A percentile compares a stretch with the other conserved stretches of the same genome.
Conservation (phyloP, 92 coral and sea anemone genomes). For the Epizoanthus stellaris region DNA sequence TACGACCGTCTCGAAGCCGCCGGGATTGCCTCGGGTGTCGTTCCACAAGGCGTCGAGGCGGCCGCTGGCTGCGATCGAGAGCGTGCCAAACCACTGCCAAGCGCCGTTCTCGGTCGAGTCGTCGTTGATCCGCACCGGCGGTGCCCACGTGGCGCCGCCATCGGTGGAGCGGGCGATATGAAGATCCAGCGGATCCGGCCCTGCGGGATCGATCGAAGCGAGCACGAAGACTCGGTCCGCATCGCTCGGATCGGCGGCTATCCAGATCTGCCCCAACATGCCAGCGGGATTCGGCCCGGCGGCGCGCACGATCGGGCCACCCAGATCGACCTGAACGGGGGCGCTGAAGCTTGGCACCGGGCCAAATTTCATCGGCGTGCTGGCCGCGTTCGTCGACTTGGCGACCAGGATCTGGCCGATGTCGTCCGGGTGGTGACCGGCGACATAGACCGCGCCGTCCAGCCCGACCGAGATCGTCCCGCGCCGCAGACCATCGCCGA, state of each 20-base stretch:
- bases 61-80: not conserved
- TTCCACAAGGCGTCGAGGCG: not conserved
- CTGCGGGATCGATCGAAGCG: no score
- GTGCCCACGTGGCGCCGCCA: not conserved
- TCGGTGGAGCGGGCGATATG: no score
- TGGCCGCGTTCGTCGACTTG: not conserved
- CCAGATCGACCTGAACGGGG: not conserved
- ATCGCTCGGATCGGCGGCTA: no score
- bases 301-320: not conserved
- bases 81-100: not conserved
- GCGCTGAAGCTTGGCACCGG: not conserved
- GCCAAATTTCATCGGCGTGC: not conserved
- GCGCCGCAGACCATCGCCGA: no score
- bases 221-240: no score
- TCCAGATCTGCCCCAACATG: no score
- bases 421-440: no score
- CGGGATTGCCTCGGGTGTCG: not conserved
- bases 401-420: no score
- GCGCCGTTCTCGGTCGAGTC: not conserved
- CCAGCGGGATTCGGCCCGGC: not conserved
- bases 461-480: no score
- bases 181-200: no score
- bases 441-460: no score
- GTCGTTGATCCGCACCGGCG: not conserved
- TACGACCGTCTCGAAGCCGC: not conserved